Conservation (phyloP, 2,797 vertebrate genomes). For the Echiichthys vipera region DNA sequence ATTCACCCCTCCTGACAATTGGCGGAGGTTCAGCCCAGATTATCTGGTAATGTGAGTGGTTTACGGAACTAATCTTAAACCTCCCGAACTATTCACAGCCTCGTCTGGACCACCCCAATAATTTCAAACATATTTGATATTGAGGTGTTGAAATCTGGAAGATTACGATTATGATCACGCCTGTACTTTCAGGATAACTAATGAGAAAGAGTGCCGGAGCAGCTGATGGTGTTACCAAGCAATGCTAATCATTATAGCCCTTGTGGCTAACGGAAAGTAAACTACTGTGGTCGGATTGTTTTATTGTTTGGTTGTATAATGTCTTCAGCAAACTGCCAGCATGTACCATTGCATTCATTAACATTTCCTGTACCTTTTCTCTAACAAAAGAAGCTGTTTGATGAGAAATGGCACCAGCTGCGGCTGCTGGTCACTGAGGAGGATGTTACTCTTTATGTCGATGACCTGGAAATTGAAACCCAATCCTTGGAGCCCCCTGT, state of each 20-base stretch:
- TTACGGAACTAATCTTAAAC: too few relatives aligned
- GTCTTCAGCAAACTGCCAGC: slow-evolving; percentile 5
- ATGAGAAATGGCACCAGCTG: slow-evolving; percentile 96
- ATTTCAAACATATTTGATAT: too few relatives aligned
- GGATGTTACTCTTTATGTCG: slow-evolving; percentile 92
- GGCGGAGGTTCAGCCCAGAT: too few relatives aligned
- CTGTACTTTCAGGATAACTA: too few relatives aligned
- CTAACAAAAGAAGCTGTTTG: slow-evolving; percentile 87
- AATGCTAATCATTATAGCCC: background rate
- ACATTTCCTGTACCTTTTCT: slow-evolving; percentile 36
- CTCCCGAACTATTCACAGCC: too few relatives aligned
- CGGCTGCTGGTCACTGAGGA: slow-evolving; percentile 95
- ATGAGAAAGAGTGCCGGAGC: too few relatives aligned
- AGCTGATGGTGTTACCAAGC: background rate
- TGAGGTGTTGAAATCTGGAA: too few relatives aligned
- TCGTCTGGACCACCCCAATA: too few relatives aligned
- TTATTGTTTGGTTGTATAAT: background rate
- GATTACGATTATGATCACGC: too few relatives aligned
- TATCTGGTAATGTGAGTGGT: too few relatives aligned
- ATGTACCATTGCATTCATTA: slow-evolving; percentile 2
- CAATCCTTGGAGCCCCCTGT: slow-evolving; percentile 88
- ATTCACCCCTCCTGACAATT: too few relatives aligned
- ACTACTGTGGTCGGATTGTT: background rate
- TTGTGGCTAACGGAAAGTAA: too few relatives aligned
- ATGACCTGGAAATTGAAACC: slow-evolving; percentile 91